Base-by-base conservation (phyloP, 2,113 vertebrate species). In the Notarius lentiginosus region DNA sequence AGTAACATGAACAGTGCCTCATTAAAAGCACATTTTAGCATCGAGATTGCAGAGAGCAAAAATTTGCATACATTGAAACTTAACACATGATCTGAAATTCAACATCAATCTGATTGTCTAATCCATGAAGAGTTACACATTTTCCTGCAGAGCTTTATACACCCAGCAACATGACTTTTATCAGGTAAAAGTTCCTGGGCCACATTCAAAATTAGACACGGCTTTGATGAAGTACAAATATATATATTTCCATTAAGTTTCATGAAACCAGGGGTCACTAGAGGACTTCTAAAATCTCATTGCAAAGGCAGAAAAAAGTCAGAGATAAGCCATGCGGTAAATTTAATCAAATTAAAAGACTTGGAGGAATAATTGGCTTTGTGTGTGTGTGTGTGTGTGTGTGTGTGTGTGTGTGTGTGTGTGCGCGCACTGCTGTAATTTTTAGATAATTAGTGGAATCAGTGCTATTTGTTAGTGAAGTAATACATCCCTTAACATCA, bases 341-440 rank as follows among this genome's bases (percentile, higher is more conserved):
- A 90, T 89, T 84, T 86, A 82, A 91, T 84, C 81, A 89, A 87
- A 90, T 90, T 84, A 87, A 87, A 91, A 82, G 65, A 89, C 84
- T 86, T 84, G 34, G 77, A 88, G 49, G 63, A 90, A 90, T 89
- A 90, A 89, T 86, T 86, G 90, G 20, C 47, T 60, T 34, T 58
- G n/a, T 88, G 11, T 41, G 51, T n/a, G 49, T 47, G 49, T 53
- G n/a, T 60, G 68, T 51, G 24, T 27, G 7, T 15, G 11, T 82
- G 55, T 15, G 41, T 18, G 49, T 24, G 58, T 24, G 41, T 51
- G 75, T 51, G 75, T 22, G 49, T 49, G 34, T 51, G 41, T 60
- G 83, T 53, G 4, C 24, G 20, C 11, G 10, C 65, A 55, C 18
- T 61, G 56, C 27, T 61, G 6, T 73, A 47, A 76, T 84, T 73